A percentile compares a stretch with the other conserved stretches of the same genome.
phyloP scores from a whole-genome alignment of 2,888 invertebrate species.

The Gnatocerus cornutus region DNA sequence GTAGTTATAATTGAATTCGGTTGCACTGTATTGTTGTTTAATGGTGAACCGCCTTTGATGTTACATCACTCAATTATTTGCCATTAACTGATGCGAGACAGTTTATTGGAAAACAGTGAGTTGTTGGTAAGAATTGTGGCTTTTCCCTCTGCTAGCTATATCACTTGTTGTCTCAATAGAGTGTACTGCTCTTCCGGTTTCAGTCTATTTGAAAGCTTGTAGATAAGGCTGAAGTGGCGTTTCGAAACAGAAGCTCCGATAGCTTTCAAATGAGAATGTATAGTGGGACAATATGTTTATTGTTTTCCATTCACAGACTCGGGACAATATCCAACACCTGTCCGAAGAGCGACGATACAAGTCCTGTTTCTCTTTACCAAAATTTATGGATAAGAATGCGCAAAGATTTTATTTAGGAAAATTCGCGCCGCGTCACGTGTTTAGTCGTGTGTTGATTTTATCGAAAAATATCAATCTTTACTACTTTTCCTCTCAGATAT shows the following conservation, averaged over 20 bases:
- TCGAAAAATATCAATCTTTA: too few species aligned
- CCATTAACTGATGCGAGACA: slow-evolving; percentile 24
- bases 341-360: slow-evolving; percentile 11
- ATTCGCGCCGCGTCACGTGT: too few species aligned
- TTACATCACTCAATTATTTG: slow-evolving; percentile 39
- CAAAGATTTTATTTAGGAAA: too few species aligned
- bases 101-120: slow-evolving; percentile 26
- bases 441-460: too few species aligned
- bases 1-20: slow-evolving; percentile 28
- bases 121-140: slow-evolving; percentile 12
- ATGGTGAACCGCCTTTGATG: slow-evolving; percentile 43
- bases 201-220: slow-evolving; percentile 57
- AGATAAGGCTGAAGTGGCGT: slow-evolving; percentile 55
- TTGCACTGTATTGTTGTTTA: slow-evolving; percentile 39
- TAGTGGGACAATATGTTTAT: slow-evolving; percentile 55
- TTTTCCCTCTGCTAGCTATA: slow-evolving; percentile 20
- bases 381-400: not conserved
- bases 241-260: slow-evolving; percentile 52
- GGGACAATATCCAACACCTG: slow-evolving; percentile 43
- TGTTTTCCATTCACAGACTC: slow-evolving; percentile 40
- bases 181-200: slow-evolving; percentile 54
- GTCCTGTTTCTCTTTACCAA: not conserved
- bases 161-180: slow-evolving; percentile 43
- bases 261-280: slow-evolving; percentile 56
- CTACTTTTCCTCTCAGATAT: too few species aligned